Percentiles rank a stretch among this genome's conserved stretches.
phyloP scores from a whole-genome alignment of 2,113 vertebrate genomes.

The western clawed frog (Xenopus tropicalis) region UCB_Xtro_10.0 CM004443.2:62450001-62450500 shows the following conservation, averaged over 20 bases:
- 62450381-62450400: slow-evolving; percentile 33
- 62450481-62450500: no score
- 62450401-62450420: not conserved
- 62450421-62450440: no score
- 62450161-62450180: slow-evolving; percentile 79
- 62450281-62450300: slow-evolving; percentile 59
- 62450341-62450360: slow-evolving; percentile 33
- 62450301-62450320: slow-evolving; percentile 52
- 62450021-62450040: slow-evolving; percentile 63
- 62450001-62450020: slow-evolving; percentile 73
- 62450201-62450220: slow-evolving; percentile 75
- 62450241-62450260: slow-evolving; percentile 72
- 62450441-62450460: no score
- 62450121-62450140: slow-evolving; percentile 73
- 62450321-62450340: slow-evolving; percentile 54
- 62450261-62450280: slow-evolving; percentile 72
- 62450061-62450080: slow-evolving; percentile 78
- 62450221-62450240: slow-evolving; percentile 63
- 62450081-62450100: slow-evolving; percentile 72
- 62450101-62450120: slow-evolving; percentile 70
- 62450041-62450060: slow-evolving; percentile 79
- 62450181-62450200: slow-evolving; percentile 71
- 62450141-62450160: slow-evolving; percentile 77
- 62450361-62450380: slow-evolving; percentile 46
- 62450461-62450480: no score